These are phyloP conservation scores for Umimayanthus chanpuru DNA, from an alignment of 92 coral and sea anemone genomes.

Conservation along the genomic window DNA sequence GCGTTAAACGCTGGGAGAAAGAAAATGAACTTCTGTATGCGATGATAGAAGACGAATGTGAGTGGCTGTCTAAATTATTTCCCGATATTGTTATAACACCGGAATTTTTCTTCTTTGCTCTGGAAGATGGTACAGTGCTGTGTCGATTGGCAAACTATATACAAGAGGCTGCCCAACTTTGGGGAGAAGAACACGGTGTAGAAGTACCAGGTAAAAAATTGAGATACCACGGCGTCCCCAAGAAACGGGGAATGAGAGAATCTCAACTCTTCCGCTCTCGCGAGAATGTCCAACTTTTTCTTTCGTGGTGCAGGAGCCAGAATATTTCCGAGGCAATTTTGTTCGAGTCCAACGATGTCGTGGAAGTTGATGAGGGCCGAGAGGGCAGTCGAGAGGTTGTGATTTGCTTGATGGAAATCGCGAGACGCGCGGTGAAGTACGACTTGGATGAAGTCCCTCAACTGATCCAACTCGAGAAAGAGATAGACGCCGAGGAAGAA, in stretches of 20 bases:
- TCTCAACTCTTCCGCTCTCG: constrained; percentile 91
- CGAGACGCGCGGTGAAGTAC: constrained; percentile 72
- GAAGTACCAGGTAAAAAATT: constrained; percentile 81
- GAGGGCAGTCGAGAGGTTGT: constrained; percentile 96
- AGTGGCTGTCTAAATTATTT: constrained; percentile 86
- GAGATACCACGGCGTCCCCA: constrained; percentile 65
- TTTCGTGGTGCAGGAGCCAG: constrained; percentile 95
- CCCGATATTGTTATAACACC: constrained; percentile 88
- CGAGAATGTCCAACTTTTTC: constrained; percentile 94
- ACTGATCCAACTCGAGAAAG: constrained; percentile 88
- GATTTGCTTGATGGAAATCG: constrained; percentile 97
- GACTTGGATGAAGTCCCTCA: constrained; percentile 86
- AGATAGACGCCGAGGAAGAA: constrained; percentile 92
- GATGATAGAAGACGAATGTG: constrained; percentile 97
- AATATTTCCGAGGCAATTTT: constrained; percentile 94
- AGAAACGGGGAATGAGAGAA: constrained; percentile 68
- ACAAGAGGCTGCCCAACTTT: constrained; percentile 86
- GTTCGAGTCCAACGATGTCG: constrained; percentile 98
- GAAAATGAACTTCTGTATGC: constrained; percentile 97
- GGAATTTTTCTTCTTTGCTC: constrained; percentile 91
- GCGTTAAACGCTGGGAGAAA: constrained; percentile 97
- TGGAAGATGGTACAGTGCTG: constrained; percentile 92
- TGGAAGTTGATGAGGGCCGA: constrained; percentile 92
- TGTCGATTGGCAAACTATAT: constrained; percentile 96
- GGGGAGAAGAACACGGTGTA: constrained; percentile 61